Evolutionary conservation across 2,888 invertebrate species (phyloP).

Genomic region (Eilema sororculum): DNA sequence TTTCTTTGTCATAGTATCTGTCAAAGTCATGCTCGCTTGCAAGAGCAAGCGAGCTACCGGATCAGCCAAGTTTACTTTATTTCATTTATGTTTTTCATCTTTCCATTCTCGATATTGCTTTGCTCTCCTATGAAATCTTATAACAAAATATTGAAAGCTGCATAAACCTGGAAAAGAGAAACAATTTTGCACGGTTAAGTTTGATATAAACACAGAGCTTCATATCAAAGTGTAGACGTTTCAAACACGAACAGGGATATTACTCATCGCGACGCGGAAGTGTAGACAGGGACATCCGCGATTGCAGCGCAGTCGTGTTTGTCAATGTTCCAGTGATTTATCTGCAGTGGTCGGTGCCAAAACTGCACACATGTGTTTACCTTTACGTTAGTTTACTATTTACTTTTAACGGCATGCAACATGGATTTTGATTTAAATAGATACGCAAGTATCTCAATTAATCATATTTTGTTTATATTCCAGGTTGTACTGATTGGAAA

Average conservation of each 20-base stretch:
- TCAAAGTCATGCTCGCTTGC: too few species aligned
- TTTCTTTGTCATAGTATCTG: background rate
- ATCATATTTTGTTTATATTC: background rate
- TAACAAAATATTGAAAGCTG: background rate
- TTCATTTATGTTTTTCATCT: background rate
- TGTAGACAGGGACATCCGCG: constrained; percentile 77
- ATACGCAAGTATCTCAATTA: background rate
- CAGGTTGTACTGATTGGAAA: background rate
- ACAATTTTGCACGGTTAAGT: constrained; percentile 35
- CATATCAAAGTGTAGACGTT: constrained; percentile 54
- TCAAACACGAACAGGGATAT: constrained; percentile 58
- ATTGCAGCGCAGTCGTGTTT: constrained; percentile 75
- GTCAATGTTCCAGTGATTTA: constrained; percentile 77
- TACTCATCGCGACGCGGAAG: constrained; percentile 78
- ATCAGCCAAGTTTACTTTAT: background rate
- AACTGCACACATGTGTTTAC: constrained; percentile 69
- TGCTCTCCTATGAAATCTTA: background rate
- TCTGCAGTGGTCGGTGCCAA: constrained; percentile 70
- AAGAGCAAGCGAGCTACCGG: background rate
- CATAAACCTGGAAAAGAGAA: constrained; percentile 3
- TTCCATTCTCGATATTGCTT: background rate
- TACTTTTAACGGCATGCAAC: constrained; percentile 49
- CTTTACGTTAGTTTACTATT: constrained; percentile 57
- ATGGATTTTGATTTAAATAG: constrained; percentile 9
- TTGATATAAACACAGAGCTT: constrained; percentile 32